Base-by-base conservation (phyloP, 2,113 vertebrate genomes). In the human (Homo sapiens) region DNA sequence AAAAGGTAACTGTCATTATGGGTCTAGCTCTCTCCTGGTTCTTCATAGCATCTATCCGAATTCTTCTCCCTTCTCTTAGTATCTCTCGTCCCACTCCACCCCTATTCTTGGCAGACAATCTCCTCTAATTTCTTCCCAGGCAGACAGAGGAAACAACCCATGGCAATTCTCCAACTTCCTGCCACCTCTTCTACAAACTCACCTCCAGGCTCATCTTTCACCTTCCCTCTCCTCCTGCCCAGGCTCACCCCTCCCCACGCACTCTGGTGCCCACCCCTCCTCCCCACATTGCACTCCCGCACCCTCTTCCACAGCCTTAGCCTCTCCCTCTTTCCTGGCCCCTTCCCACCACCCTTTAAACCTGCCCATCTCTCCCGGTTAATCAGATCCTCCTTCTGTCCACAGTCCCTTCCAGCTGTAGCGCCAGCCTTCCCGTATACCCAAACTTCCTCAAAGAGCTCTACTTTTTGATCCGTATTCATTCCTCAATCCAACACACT, bases 361-460 rank as follows among this genome's bases (percentile, higher is more conserved):
- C 30, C 20, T 18, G 59, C 23, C 16, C 32, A 10, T 17, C 55
- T 32, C 76, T 66, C 25, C 72, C 32, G 0, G 8, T 12, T 57
- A 52, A 61, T 25, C 45, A 83, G 25, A 72, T 64, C 17, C 78
- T 75, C 80, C n/a, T 64, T 92, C 8, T 2, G 48, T 35, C 61
- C 27, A 7, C 2, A 0, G 14, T 12, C 17, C 48, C 9, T 35
- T 30, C 32, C 25, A 40, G 8, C 22, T 16, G 13, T 17, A 0
- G 52, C 18, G n/a, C 55, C 23, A 16, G 12, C 38, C 80, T 73
- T 32, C 45, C 10, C 48, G 48, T 32, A 13, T 0, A n/a, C 22
- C 32, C 30, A 30, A 12, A 13, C 14, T 82, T 85, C 48, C 40
- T 32, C 57, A 27, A 2, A 81, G 25, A 76, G n/a, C 13, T 35